Percentiles rank a stretch among this genome's conserved stretches.
Conservation (phyloP, 2,888 invertebrate species). For the Mayetiola destructor region DNA sequence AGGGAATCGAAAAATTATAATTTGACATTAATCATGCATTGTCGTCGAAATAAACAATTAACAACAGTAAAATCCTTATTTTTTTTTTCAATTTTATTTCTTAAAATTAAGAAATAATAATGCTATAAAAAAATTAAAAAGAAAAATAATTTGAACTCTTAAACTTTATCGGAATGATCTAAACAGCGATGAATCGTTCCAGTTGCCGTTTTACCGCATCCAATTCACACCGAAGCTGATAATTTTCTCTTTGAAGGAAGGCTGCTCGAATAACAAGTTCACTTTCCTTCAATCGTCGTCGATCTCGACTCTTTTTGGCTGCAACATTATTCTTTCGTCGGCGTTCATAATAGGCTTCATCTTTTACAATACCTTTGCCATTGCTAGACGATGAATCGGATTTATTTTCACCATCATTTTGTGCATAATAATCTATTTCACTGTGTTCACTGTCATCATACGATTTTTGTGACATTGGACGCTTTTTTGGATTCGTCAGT, state of each 20-base stretch:
- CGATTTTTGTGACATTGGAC: constrained; percentile 35
- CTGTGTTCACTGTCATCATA: neutral
- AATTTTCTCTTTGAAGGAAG: constrained; percentile 73
- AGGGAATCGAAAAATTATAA: no score
- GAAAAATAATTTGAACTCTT: no score
- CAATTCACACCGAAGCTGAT: constrained; percentile 56
- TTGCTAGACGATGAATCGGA: neutral
- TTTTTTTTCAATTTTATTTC: no score
- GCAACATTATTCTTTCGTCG: constrained; percentile 87
- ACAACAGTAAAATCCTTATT: no score
- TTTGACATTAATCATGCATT: no score
- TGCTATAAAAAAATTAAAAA: no score
- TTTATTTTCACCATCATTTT: neutral
- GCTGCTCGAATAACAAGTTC: constrained; percentile 80
- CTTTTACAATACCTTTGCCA: constrained; percentile 37
- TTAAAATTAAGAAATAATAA: no score
- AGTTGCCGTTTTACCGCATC: constrained; percentile 26
- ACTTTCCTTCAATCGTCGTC: constrained; percentile 78
- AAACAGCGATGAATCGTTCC: neutral
- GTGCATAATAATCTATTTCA: neutral
- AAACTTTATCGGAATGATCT: no score
- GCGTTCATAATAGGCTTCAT: constrained; percentile 76
- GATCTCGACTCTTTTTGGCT: constrained; percentile 85
- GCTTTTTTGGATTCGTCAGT: constrained; percentile 57
- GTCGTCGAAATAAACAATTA: no score